Conservation (phyloP, 2,888 invertebrate genomes). For the Dicycla oo region DNA sequence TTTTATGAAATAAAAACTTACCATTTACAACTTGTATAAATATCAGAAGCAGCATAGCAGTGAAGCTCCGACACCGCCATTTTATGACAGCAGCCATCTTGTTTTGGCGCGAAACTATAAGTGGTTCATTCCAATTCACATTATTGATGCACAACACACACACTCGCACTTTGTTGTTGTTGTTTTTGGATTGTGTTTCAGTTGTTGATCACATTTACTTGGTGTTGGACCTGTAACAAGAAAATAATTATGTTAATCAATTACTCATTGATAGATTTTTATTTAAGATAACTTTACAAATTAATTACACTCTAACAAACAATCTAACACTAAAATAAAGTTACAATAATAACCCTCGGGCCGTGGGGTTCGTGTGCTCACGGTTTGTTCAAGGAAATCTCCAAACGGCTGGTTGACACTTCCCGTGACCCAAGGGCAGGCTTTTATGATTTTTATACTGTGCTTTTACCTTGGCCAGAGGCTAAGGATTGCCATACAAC, state of each 20-base stretch:
- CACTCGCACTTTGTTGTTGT: conserved; percentile 20
- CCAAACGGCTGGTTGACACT: too few relatives aligned
- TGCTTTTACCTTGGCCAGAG: too few relatives aligned
- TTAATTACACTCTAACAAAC: too few relatives aligned
- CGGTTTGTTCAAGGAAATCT: too few relatives aligned
- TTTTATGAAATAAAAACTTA: conserved; percentile 66
- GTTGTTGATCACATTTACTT: conserved; percentile 50
- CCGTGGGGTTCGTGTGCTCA: too few relatives aligned
- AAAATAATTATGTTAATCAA: neutral
- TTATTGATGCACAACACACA: conserved; percentile 62
- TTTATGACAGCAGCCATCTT: conserved; percentile 84
- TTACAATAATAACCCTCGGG: too few relatives aligned
- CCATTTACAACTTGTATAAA: conserved; percentile 81
- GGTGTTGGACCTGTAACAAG: conserved; percentile 64
- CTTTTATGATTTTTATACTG: too few relatives aligned
- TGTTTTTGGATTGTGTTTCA: conserved; percentile 6
- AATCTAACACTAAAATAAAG: too few relatives aligned
- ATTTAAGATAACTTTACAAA: too few relatives aligned
- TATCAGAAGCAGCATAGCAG: conserved; percentile 77
- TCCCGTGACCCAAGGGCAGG: too few relatives aligned
- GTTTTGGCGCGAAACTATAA: conserved; percentile 67
- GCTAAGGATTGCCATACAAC: too few relatives aligned
- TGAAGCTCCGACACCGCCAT: conserved; percentile 82
- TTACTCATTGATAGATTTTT: too few relatives aligned
- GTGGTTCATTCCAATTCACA: conserved; percentile 70